A percentile compares a stretch with the other conserved stretches of the same genome.
Conservation (phyloP, 2,888 invertebrate genomes). For the Phasia obesa region DNA sequence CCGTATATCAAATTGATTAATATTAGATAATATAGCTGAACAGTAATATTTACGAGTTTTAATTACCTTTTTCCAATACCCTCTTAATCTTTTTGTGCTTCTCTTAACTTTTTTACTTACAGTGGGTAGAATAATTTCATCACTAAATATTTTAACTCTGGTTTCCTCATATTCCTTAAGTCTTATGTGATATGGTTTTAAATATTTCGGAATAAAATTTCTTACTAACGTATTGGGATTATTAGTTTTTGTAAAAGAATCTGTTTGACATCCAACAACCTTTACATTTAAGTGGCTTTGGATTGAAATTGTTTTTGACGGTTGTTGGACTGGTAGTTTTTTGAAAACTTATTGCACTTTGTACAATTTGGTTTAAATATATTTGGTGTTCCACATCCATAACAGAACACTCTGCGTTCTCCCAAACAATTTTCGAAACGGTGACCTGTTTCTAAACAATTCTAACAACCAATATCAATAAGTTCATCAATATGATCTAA, state of each 20-base stretch:
- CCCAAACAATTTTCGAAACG: constrained; percentile 2
- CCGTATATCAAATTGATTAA: constrained; percentile 9
- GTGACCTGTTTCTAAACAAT: neutral
- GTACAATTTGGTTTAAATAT: constrained; percentile 20
- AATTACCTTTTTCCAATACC: neutral
- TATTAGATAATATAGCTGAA: neutral
- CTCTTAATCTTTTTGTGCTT: constrained; percentile 5
- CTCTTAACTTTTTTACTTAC: neutral
- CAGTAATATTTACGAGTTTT: neutral
- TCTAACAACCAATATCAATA: neutral
- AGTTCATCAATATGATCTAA: neutral
- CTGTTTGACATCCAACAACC: neutral
- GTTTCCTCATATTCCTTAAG: constrained; percentile 12
- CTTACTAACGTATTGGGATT: neutral
- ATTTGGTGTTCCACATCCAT: constrained; percentile 16
- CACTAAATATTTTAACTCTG: constrained; percentile 2
- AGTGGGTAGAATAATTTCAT: too few species aligned
- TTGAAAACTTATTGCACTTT: constrained; percentile 24
- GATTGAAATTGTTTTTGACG: neutral
- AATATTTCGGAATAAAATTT: neutral
- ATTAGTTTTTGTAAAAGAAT: neutral
- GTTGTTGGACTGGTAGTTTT: constrained; percentile 2
- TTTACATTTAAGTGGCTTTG: constrained; percentile 2
- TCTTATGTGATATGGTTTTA: constrained; percentile 28
- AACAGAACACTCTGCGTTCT: constrained; percentile 3